A percentile compares a stretch with the other conserved stretches of the same genome.
phyloP scores from a whole-genome alignment of 2,113 vertebrate species.

The Sapayoa aenigma region DNA sequence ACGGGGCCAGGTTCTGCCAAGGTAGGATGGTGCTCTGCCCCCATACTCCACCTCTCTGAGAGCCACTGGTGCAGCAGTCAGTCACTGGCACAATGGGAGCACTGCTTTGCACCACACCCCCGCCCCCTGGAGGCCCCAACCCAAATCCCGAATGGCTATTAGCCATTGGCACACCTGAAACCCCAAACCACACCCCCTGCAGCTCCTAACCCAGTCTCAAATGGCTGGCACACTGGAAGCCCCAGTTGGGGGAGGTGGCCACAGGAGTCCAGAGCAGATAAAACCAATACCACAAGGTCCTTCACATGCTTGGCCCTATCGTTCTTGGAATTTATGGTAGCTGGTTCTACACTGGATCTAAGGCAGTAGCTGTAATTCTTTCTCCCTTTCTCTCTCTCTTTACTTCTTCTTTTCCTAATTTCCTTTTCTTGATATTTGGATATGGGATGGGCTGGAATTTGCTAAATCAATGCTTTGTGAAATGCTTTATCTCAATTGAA shows the following conservation, averaged over 20 bases:
- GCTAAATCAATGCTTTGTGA: neutral
- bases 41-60: neutral
- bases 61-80: neutral
- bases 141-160: neutral
- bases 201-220: neutral
- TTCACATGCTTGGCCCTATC: neutral
- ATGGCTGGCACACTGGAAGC: neutral
- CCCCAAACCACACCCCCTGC: neutral
- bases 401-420: neutral
- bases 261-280: neutral
- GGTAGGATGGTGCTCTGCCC: neutral
- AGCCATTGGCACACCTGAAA: neutral
- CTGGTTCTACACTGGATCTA: neutral
- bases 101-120: neutral
- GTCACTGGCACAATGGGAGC: neutral
- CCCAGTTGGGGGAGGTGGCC: neutral
- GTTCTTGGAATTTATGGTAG: neutral
- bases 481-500: neutral
- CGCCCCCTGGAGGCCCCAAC: neutral
- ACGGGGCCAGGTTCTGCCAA: neutral
- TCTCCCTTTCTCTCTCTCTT: neutral
- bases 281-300: neutral
- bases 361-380: neutral
- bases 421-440: neutral
- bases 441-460: neutral